phyloP scores from a whole-genome alignment of 2,113 vertebrate species.

The Lepisosteus oculatus region DNA sequence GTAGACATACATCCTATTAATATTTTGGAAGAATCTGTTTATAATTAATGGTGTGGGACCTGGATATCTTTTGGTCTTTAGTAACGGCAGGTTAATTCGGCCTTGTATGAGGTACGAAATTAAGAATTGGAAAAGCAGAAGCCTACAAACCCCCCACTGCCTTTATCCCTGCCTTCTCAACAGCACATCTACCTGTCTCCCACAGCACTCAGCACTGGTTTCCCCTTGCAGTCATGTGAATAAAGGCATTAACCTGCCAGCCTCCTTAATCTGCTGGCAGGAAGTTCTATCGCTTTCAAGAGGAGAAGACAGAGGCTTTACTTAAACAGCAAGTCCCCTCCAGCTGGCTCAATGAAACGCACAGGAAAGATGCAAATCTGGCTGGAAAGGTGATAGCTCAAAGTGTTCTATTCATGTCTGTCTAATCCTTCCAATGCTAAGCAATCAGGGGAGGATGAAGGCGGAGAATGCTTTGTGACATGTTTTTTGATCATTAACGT shows the following conservation, averaged over 20 bases:
- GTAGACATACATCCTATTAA: too few species aligned
- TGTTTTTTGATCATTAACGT: slow-evolving; percentile 16
- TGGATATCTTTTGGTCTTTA: too few species aligned
- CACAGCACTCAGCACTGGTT: slow-evolving; percentile 8
- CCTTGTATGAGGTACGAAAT: too few species aligned
- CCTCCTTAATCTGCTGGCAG: slow-evolving; percentile 27
- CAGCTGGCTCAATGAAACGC: slow-evolving; percentile 28
- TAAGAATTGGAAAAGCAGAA: too few species aligned
- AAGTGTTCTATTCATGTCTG: slow-evolving; percentile 41
- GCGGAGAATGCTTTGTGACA: slow-evolving; percentile 13
- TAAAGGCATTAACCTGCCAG: slow-evolving; percentile 30
- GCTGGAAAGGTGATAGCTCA: slow-evolving; percentile 42
- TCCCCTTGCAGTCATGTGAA: slow-evolving; percentile 19
- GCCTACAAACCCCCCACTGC: background rate
- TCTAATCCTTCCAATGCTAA: slow-evolving; percentile 33
- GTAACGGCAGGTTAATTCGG: too few species aligned
- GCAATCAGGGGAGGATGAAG: slow-evolving; percentile 28
- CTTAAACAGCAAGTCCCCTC: slow-evolving; percentile 15
- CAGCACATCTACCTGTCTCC: slow-evolving; percentile 19
- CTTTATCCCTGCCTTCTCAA: too few species aligned
- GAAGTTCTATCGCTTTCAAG: slow-evolving; percentile 24
- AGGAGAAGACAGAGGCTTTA: slow-evolving; percentile 15
- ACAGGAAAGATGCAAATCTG: slow-evolving; percentile 47
- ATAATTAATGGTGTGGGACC: too few species aligned
- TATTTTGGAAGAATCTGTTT: too few species aligned